A percentile compares a stretch with the other conserved stretches of the same genome.
Evolutionary conservation across 2,888 invertebrate genomes (phyloP).

Genomic region (Diarsia dahlii): DNA sequence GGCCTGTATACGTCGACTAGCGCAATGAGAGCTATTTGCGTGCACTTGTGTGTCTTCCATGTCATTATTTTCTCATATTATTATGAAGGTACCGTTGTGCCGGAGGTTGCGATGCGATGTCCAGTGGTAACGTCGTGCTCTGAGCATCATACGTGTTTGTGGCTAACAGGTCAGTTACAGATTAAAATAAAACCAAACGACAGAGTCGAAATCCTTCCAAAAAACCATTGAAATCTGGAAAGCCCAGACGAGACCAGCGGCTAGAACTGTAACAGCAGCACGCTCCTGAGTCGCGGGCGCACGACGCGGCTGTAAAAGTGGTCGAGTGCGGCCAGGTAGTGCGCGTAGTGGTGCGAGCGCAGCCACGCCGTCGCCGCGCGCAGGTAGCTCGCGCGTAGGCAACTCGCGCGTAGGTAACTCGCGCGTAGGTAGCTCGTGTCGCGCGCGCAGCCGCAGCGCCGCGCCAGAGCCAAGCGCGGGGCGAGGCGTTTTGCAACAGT

Average conservation of each 20-base stretch:
- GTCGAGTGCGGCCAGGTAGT: slow-evolving; percentile 78
- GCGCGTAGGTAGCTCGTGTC: slow-evolving; percentile 23
- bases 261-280: slow-evolving; percentile 85
- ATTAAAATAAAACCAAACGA: background rate
- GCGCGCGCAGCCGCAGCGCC: slow-evolving; percentile 54
- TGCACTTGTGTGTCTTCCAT: background rate
- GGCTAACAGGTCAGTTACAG: no score
- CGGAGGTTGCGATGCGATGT: background rate
- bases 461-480: background rate
- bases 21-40: background rate
- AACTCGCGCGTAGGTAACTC: slow-evolving; percentile 67
- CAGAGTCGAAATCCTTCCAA: slow-evolving; percentile 50
- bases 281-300: slow-evolving; percentile 81
- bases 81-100: background rate
- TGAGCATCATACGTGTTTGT: background rate
- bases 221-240: slow-evolving; percentile 38
- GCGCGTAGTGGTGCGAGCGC: slow-evolving; percentile 76
- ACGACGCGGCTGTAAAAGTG: slow-evolving; percentile 84
- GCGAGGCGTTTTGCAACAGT: slow-evolving; percentile 77
- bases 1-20: background rate
- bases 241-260: slow-evolving; percentile 27
- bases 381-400: slow-evolving; percentile 61
- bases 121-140: no score
- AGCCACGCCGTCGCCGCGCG: slow-evolving; percentile 77
- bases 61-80: background rate